Conservation (phyloP, 2,797 vertebrate species). For the Gouania willdenowi region DNA sequence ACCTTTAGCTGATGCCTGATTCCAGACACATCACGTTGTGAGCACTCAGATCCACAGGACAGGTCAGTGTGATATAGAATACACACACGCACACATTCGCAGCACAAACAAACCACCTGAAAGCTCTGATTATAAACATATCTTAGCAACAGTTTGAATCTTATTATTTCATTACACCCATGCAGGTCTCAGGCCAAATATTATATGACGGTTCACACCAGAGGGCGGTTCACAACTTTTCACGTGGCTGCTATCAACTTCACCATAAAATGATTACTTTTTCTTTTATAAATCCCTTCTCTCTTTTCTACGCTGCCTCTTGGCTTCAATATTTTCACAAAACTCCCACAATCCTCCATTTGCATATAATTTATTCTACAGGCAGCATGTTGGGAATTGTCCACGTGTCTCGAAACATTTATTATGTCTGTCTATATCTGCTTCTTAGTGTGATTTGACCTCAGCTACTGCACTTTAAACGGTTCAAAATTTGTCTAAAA, state of each 20-base stretch:
- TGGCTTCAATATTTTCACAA: constrained; percentile 26
- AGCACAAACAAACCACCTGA: constrained; percentile 10
- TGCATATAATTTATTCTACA: constrained; percentile 32
- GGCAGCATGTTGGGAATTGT: constrained; percentile 1
- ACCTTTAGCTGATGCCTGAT: constrained; percentile 53
- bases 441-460: too few relatives aligned
- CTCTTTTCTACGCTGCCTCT: constrained; percentile 8
- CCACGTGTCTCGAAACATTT: too few relatives aligned
- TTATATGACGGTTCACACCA: constrained; percentile 20
- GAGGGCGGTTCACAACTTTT: constrained; percentile 22
- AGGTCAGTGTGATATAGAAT: constrained; percentile 16
- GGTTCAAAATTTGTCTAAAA: too few relatives aligned
- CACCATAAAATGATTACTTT: neutral
- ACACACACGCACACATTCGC: constrained; percentile 18
- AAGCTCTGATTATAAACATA: constrained; percentile 10
- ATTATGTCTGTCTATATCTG: too few relatives aligned
- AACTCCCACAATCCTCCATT: constrained; percentile 24
- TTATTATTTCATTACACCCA: constrained; percentile 10
- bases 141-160: constrained; percentile 6
- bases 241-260: constrained; percentile 1
- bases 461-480: too few relatives aligned
- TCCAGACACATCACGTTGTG: constrained; percentile 38
- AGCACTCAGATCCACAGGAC: constrained; percentile 23
- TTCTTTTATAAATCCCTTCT: constrained; percentile 20
- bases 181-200: constrained; percentile 10